Evolutionary conservation across 1,140 invertebrate genomes (phyloP).

Genomic region (Limonius californicus): DNA sequence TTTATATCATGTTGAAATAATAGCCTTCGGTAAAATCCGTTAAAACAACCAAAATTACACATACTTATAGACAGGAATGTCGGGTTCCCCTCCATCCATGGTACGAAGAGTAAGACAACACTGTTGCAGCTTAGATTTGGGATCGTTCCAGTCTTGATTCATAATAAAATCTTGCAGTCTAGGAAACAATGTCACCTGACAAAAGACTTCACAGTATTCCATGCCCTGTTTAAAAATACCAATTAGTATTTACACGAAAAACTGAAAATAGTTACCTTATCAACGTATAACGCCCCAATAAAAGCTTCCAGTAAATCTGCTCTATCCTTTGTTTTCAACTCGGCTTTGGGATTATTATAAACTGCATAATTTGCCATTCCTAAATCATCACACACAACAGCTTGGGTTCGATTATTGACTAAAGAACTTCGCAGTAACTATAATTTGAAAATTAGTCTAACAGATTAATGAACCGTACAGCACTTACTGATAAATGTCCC

Average conservation of each 20-base stretch:
- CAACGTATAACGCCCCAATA: slow-evolving; percentile 93
- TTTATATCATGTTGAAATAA: too few relatives aligned
- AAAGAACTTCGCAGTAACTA: slow-evolving; percentile 87
- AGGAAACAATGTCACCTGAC: slow-evolving; percentile 95
- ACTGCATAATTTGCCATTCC: slow-evolving; percentile 91
- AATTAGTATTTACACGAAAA: too few relatives aligned
- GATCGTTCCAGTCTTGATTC: slow-evolving; percentile 99
- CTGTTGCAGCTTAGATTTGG: slow-evolving; percentile 98
- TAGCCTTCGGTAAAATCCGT: too few relatives aligned
- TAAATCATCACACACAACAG: slow-evolving; percentile 96
- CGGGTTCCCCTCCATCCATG: slow-evolving; percentile 92
- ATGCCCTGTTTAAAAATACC: too few relatives aligned
- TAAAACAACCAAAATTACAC: too few relatives aligned
- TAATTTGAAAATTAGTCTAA: slow-evolving; percentile 29
- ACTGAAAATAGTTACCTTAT: slow-evolving; percentile 61
- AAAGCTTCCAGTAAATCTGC: slow-evolving; percentile 97
- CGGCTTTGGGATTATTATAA: slow-evolving; percentile 86
- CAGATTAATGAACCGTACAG: background rate
- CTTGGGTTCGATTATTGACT: slow-evolving; percentile 95
- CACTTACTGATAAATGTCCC: slow-evolving; percentile 89
- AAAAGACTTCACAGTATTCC: slow-evolving; percentile 85
- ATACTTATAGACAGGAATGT: slow-evolving; percentile 95
- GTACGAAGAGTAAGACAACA: slow-evolving; percentile 95
- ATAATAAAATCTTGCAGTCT: slow-evolving; percentile 91
- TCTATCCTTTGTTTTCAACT: slow-evolving; percentile 94